Conservation (phyloP, 2,113 vertebrate genomes). For the Laticauda colubrina region DNA sequence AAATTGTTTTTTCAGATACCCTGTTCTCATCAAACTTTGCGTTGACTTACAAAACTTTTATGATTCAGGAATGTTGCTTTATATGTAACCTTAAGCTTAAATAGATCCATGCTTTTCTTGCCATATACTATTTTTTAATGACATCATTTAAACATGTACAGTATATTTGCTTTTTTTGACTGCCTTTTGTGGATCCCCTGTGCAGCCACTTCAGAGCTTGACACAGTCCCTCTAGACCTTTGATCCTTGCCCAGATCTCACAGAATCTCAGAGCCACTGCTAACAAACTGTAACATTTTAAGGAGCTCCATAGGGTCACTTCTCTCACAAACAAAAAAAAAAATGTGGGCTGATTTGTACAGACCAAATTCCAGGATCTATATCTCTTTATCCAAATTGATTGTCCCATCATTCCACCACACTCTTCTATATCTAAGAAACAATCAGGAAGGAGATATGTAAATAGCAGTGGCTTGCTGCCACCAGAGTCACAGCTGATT, state of each 20-base stretch:
- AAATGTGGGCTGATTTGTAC: background rate
- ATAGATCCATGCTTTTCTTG: background rate
- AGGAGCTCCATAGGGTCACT: background rate
- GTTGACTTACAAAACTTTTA: background rate
- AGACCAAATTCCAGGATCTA: background rate
- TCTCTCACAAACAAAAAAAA: background rate
- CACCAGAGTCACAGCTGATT: background rate
- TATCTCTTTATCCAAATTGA: background rate
- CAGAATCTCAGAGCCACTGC: background rate
- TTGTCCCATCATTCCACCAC: background rate
- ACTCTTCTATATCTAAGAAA: background rate
- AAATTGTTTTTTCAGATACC: background rate
- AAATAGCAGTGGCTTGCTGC: background rate
- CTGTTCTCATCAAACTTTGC: background rate
- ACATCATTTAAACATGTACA: background rate
- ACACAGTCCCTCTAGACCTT: background rate
- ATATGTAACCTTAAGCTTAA: background rate
- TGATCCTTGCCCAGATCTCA: background rate
- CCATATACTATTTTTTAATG: background rate
- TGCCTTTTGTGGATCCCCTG: background rate
- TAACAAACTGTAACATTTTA: background rate
- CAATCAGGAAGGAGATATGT: too few relatives aligned
- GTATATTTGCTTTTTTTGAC: background rate
- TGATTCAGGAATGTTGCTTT: background rate
- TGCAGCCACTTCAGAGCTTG: background rate